These are phyloP conservation scores for Gymnodraco acuticeps DNA, from an alignment of 2,797 vertebrate genomes.

Conservation along the genomic window DNA sequence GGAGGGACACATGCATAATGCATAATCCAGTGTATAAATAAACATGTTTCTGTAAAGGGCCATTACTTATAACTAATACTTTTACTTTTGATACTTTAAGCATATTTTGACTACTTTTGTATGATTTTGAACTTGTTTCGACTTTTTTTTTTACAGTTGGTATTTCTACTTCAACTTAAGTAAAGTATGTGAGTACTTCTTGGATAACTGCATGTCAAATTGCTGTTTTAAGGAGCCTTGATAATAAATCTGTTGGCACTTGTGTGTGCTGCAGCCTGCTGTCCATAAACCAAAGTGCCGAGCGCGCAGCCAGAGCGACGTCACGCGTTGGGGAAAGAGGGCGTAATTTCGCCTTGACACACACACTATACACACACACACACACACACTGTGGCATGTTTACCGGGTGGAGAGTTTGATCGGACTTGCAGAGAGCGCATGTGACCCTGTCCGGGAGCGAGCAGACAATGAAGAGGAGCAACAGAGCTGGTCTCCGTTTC, in stretches of 20 bases:
- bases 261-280: slow-evolving; percentile 4
- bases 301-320: slow-evolving; percentile 51
- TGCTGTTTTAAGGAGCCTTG: background rate
- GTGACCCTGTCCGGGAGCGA: slow-evolving; percentile 34
- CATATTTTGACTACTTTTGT: no score
- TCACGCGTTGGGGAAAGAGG: slow-evolving; percentile 58
- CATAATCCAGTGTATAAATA: no score
- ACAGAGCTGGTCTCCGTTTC: background rate
- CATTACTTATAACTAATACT: no score
- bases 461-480: slow-evolving; percentile 38
- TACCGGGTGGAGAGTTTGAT: slow-evolving; percentile 40
- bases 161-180: no score
- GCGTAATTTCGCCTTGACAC: slow-evolving; percentile 58
- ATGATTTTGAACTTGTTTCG: no score
- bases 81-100: no score
- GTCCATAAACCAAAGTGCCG: slow-evolving; percentile 30
- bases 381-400: slow-evolving; percentile 39
- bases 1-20: no score
- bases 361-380: slow-evolving; percentile 26
- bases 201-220: no score
- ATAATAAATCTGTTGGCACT: slow-evolving; percentile 4
- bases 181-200: no score
- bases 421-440: slow-evolving; percentile 50
- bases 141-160: no score
- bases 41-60: no score